Evolutionary conservation across 2,113 vertebrate species (phyloP), one percentile per base, ranked within the genome.

Genomic region (Hippoglossus stenolepis): DNA sequence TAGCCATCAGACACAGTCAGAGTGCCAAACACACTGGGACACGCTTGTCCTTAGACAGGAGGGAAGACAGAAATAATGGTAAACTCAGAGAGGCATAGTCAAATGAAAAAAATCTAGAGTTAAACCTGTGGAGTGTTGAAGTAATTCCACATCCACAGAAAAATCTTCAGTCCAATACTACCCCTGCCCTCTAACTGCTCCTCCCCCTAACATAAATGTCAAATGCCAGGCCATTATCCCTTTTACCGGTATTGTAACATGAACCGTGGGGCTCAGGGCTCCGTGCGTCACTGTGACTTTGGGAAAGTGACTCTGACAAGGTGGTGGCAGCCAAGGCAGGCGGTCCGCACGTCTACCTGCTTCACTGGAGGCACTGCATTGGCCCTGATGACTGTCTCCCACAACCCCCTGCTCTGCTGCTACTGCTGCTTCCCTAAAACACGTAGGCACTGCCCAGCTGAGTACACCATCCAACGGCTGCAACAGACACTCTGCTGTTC

Each of bases 301-400:
- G 80, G 70, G 38, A 90, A 88, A 91, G 84, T 89, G 86, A 92
- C 92, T 91, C 92, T 93, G 94, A 95, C 24, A 78, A 89, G 90
- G 85, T 90, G 91, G 92, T 80, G 49, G 65, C 45, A 20, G 90
- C 91, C 71, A 92, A 88, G 58, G 82, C 82, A 66, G 77, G 85
- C 70, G 60, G 79, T 73, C 77, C 49, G 66, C 77, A 77, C 84
- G 78, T 87, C 79, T 89, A 90, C 91, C 89, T 89, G 89, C 76
- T 85, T 59, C 31, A 66, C 80, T 65, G 56, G 78, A 85, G 85
- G 85, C 84, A 45, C 70, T 47, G 62, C 82, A 73, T 66, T 85
- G 72, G 79, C 80, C 83, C 84, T 81, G 85, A 87, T 87, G 74
- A 73, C 77, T 85, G 81, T 79, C 87, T 80, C 83, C 89, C 82